phyloP scores from a whole-genome alignment of 2,113 vertebrate genomes.

The Poeciliopsis turrubarensis region DNA sequence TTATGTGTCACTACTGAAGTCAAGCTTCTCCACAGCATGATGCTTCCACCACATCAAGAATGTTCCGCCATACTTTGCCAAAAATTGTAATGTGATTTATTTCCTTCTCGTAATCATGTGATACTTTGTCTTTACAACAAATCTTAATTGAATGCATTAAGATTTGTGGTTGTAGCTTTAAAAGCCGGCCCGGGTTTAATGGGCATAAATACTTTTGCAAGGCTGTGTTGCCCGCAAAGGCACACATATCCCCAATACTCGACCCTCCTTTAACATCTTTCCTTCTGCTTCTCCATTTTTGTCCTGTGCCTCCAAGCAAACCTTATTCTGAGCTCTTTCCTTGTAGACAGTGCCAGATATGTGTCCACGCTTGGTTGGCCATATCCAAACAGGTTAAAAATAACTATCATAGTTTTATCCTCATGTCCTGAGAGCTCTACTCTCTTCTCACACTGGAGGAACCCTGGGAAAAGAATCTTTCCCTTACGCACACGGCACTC shows the following conservation, averaged over 20 bases:
- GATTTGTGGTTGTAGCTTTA: too few relatives aligned
- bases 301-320: constrained; percentile 38
- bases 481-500: constrained; percentile 71
- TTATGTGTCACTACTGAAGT: not conserved
- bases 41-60: not conserved
- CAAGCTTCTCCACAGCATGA: not conserved
- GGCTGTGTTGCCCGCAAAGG: too few relatives aligned
- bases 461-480: constrained; percentile 80
- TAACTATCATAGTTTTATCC: constrained; percentile 66
- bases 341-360: constrained; percentile 69
- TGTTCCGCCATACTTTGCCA: not conserved
- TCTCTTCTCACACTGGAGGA: constrained; percentile 77
- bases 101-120: not conserved
- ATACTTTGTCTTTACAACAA: not conserved
- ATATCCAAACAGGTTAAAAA: constrained; percentile 77
- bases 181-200: too few relatives aligned
- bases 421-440: constrained; percentile 71
- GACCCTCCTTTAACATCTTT: constrained; percentile 30
- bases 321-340: constrained; percentile 56
- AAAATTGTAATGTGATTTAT: not conserved
- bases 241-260: not conserved
- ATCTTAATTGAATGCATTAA: not conserved
- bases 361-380: constrained; percentile 65
- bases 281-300: constrained; percentile 29
- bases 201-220: too few relatives aligned